Percentiles rank a stretch among this genome's conserved stretches.
These are phyloP conservation scores for Argyrosomus japonicus DNA, from an alignment of 2,113 vertebrate genomes.

Conservation along the genomic window DNA sequence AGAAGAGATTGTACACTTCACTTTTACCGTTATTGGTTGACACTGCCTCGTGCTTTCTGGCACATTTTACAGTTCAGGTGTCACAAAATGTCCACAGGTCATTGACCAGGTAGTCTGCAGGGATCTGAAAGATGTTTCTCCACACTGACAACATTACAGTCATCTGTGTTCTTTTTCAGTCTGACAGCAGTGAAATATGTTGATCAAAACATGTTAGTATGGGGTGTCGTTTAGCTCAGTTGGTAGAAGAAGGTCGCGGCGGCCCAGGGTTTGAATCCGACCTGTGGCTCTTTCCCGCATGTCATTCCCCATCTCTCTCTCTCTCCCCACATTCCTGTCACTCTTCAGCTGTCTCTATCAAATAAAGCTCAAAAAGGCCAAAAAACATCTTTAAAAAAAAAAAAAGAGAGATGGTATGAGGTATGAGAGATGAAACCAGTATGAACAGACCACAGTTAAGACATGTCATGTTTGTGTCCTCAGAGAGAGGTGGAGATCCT, in stretches of 20 bases:
- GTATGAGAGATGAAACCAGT: not conserved
- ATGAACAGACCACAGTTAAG: not conserved
- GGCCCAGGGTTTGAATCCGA: too few species aligned
- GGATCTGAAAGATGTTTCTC: not conserved
- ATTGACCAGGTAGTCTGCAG: not conserved
- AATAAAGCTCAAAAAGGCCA: too few species aligned
- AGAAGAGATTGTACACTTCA: too few species aligned
- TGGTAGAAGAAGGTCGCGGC: too few species aligned
- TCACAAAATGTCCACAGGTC: not conserved
- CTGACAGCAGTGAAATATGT: not conserved
- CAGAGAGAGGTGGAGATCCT: constrained; percentile 98
- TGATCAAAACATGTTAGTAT: not conserved
- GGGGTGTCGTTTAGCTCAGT: too few species aligned
- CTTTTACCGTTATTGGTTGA: not conserved
- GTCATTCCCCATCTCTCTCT: too few species aligned
- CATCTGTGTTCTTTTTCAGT: not conserved
- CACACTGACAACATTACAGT: not conserved
- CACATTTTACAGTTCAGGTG: not conserved
- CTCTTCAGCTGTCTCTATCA: too few species aligned
- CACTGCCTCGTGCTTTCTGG: not conserved
- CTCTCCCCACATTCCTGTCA: too few species aligned
- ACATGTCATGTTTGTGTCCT: constrained; percentile 19
- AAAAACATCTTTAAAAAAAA: too few species aligned
- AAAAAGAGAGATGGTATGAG: fast-evolving
- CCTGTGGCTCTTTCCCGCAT: too few species aligned